Evolutionary conservation across 2,888 invertebrate species (phyloP).

Genomic region (Acanthosoma haemorrhoidale): DNA sequence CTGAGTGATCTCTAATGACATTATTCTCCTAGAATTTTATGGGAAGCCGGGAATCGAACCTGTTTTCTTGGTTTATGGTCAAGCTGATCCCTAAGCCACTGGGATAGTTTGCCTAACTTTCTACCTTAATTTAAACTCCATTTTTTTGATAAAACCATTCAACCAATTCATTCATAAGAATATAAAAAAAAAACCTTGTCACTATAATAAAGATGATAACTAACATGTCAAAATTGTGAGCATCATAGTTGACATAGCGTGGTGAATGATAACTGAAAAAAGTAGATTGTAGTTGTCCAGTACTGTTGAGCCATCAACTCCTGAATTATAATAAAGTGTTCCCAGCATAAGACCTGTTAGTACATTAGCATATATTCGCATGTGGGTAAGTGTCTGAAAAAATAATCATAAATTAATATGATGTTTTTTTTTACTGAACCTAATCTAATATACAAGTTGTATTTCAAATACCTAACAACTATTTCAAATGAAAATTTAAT

Average conservation of each 20-base stretch:
- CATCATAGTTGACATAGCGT: constrained; percentile 90
- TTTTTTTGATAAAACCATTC: too few species aligned
- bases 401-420: neutral
- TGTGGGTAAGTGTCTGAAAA: constrained; percentile 68
- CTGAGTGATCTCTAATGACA: too few species aligned
- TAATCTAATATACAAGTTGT: neutral
- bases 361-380: constrained; percentile 67
- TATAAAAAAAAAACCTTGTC: too few species aligned
- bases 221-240: constrained; percentile 78
- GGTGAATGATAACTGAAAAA: constrained; percentile 87
- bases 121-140: too few species aligned
- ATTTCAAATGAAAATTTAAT: neutral
- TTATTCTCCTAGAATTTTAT: too few species aligned
- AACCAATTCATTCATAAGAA: too few species aligned
- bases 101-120: too few species aligned
- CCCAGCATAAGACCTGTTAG: constrained; percentile 72
- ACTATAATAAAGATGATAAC: constrained; percentile 45
- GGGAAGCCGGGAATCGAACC: too few species aligned
- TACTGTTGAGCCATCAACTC: constrained; percentile 69
- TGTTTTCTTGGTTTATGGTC: too few species aligned
- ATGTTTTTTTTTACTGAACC: too few species aligned
- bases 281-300: constrained; percentile 80
- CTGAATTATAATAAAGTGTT: constrained; percentile 65
- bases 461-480: neutral
- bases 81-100: too few species aligned